phyloP scores from a whole-genome alignment of 1,140 invertebrate species.

The Drosophila orosa region DNA sequence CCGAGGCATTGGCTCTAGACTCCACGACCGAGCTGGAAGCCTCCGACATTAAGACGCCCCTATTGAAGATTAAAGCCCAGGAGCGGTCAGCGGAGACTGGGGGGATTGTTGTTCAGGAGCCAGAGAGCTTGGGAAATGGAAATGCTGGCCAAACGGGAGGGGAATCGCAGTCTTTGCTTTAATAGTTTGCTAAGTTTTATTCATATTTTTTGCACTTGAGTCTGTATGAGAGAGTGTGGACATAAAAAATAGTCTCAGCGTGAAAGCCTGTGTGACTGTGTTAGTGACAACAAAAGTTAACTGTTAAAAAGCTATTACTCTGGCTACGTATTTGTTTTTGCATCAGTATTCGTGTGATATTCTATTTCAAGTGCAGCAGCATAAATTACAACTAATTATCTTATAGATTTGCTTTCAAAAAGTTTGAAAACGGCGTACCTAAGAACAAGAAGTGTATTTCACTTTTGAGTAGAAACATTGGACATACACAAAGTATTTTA shows the following conservation, averaged over 20 bases:
- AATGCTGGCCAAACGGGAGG: constrained; percentile 34
- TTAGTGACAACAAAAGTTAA: constrained; percentile 48
- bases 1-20: constrained; percentile 32
- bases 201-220: constrained; percentile 12
- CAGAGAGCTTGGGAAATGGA: constrained; percentile 50
- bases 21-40: constrained; percentile 56
- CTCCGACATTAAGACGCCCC: constrained; percentile 70
- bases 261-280: constrained; percentile 13
- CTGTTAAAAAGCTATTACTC: constrained; percentile 71
- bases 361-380: constrained; percentile 53
- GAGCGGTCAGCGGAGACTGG: constrained; percentile 34
- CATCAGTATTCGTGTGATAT: constrained; percentile 77
- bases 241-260: constrained; percentile 1
- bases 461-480: constrained; percentile 37
- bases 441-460: constrained; percentile 36
- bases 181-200: constrained; percentile 41
- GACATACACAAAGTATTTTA: constrained; percentile 57
- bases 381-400: constrained; percentile 39
- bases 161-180: constrained; percentile 66
- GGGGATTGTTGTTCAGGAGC: constrained; percentile 20
- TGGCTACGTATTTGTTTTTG: constrained; percentile 62
- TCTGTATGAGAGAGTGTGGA: constrained; percentile 1
- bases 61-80: constrained; percentile 61
- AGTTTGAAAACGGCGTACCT: constrained; percentile 78
- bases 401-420: constrained; percentile 64